Percentiles rank a stretch among this genome's conserved stretches.
These are phyloP conservation scores for Magallana nippona DNA, from an alignment of 2,888 invertebrate genomes.

Conservation along the genomic window DNA sequence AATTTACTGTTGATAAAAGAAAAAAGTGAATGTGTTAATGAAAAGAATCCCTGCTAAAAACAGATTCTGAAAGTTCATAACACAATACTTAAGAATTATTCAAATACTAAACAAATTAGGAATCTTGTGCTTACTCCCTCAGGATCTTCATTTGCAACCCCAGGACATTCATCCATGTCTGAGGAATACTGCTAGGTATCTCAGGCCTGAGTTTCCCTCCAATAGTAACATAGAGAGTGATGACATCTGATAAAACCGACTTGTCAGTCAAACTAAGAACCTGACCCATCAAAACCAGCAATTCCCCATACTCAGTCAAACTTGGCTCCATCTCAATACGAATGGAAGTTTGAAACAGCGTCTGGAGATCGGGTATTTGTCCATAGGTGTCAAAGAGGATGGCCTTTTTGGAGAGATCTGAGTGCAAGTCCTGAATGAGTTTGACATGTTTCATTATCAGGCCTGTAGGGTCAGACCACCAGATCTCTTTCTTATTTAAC, in stretches of 20 bases:
- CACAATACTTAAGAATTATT: no score
- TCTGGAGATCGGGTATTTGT: slow-evolving; percentile 46
- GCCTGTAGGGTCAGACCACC: slow-evolving; percentile 74
- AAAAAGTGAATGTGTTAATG: background rate
- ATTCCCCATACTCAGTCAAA: slow-evolving; percentile 67
- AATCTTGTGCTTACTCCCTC: slow-evolving; percentile 30
- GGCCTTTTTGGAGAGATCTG: slow-evolving; percentile 62
- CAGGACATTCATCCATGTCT: slow-evolving; percentile 13
- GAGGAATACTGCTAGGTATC: background rate
- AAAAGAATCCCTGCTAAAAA: no score
- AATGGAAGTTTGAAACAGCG: slow-evolving; percentile 56
- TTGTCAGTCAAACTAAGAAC: slow-evolving; percentile 58
- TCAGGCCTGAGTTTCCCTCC: slow-evolving; percentile 54
- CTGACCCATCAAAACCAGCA: slow-evolving; percentile 64
- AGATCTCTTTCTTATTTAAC: slow-evolving; percentile 70
- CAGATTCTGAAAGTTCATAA: no score
- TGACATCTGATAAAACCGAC: slow-evolving; percentile 58
- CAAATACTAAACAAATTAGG: no score
- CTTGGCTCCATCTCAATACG: slow-evolving; percentile 63
- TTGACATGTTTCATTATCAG: slow-evolving; percentile 68
- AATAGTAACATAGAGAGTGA: slow-evolving; percentile 63
- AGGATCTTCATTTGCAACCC: slow-evolving; percentile 48
- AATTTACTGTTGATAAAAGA: slow-evolving; percentile 34
- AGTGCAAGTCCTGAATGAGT: slow-evolving; percentile 63
- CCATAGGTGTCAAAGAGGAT: slow-evolving; percentile 54